These are phyloP conservation scores for Ornithorhynchus anatinus DNA, from an alignment of 2,113 vertebrate species.

Conservation along the genomic window DNA sequence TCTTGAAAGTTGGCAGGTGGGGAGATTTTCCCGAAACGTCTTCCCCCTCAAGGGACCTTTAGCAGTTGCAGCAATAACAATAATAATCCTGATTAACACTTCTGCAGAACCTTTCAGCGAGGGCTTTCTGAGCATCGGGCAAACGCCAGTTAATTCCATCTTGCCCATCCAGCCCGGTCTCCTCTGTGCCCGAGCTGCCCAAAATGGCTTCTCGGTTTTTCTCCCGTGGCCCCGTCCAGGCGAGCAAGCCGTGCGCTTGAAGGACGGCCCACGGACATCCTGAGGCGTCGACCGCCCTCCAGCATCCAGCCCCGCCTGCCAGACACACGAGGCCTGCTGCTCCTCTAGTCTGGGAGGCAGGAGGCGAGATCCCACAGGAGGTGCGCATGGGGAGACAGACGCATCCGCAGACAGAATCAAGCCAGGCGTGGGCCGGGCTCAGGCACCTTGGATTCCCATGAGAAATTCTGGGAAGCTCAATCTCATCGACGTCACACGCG, in stretches of 20 bases:
- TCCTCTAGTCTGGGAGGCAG: constrained; percentile 36
- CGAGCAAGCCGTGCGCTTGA: accelerated
- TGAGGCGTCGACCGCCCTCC: not conserved
- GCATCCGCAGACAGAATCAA: constrained; percentile 16
- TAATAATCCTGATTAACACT: too few species aligned
- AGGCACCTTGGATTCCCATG: constrained; percentile 77
- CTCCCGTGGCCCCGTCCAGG: accelerated
- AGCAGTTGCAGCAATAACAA: too few species aligned
- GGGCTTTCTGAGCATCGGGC: too few species aligned
- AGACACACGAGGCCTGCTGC: not conserved
- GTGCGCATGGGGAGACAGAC: not conserved
- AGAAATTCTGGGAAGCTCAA: constrained; percentile 69
- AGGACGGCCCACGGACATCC: not conserved
- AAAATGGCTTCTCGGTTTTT: accelerated
- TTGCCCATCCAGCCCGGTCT: too few species aligned
- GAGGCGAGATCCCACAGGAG: not conserved
- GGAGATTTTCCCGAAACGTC: too few species aligned
- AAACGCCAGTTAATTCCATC: not conserved
- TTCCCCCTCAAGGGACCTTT: too few species aligned
- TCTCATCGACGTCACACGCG: constrained; percentile 60
- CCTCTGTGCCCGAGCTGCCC: too few species aligned
- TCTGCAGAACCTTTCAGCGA: too few species aligned
- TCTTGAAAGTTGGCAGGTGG: too few species aligned
- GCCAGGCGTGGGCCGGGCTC: not conserved
- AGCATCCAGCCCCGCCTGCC: not conserved